Percentiles rank a stretch among this genome's conserved stretches.
phyloP scores from a whole-genome alignment of 2,113 vertebrate species.

The Notiomystis cincta region DNA sequence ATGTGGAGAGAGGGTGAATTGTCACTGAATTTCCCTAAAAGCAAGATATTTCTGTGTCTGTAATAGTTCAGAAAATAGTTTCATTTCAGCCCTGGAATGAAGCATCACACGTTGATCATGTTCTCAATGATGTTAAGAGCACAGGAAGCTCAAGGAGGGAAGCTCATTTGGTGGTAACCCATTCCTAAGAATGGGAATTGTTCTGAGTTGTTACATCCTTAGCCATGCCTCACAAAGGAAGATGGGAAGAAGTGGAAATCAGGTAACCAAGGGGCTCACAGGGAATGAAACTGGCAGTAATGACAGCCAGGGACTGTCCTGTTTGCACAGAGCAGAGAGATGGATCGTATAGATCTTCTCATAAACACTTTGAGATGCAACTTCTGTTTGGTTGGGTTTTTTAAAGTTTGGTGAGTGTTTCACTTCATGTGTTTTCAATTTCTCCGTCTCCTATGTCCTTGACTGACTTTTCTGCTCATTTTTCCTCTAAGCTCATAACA shows the following conservation, averaged over 20 bases:
- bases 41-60: background rate
- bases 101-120: fast-evolving
- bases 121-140: background rate
- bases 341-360: background rate
- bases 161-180: background rate
- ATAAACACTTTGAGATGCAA: background rate
- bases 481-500: background rate
- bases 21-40: background rate
- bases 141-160: background rate
- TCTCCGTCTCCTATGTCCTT: background rate
- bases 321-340: background rate
- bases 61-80: background rate
- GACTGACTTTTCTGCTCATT: background rate
- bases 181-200: background rate
- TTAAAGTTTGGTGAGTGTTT: background rate
- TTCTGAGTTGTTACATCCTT: background rate
- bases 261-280: background rate
- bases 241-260: background rate
- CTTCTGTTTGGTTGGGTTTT: background rate
- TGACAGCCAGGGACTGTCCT: background rate
- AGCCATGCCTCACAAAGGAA: background rate
- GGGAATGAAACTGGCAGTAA: background rate
- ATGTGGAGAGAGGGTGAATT: background rate
- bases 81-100: background rate
- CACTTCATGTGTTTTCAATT: background rate